Conservation (phyloP, 2,113 vertebrate genomes). For the Pontoporia blainvillei region DNA sequence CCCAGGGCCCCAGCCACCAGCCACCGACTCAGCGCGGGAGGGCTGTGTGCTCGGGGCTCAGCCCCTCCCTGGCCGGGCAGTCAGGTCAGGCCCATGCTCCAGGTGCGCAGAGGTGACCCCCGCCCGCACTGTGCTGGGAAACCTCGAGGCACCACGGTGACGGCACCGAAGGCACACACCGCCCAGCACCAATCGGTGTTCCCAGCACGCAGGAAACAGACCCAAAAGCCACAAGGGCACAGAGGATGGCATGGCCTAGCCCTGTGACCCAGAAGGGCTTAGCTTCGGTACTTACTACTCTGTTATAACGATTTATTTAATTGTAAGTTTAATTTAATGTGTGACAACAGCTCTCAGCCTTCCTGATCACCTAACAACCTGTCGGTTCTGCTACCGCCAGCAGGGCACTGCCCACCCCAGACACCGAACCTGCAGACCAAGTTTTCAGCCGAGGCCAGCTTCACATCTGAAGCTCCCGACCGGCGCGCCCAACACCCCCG, state of each 20-base stretch:
- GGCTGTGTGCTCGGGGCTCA: rapidly evolving
- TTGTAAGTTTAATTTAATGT: not conserved
- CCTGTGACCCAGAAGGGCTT: not conserved
- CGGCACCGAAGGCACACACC: rapidly evolving
- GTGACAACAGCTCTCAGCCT: no score
- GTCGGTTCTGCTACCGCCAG: rapidly evolving
- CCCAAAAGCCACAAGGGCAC: not conserved
- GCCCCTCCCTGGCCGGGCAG: not conserved
- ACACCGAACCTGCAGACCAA: not conserved
- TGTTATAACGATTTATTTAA: no score
- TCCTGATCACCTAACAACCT: not conserved
- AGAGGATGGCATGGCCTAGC: rapidly evolving
- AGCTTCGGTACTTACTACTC: not conserved
- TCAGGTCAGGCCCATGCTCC: not conserved
- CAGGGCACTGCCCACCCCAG: rapidly evolving
- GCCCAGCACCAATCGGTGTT: rapidly evolving
- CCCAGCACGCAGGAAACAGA: rapidly evolving
- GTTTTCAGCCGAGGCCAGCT: not conserved
- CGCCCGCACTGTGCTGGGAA: rapidly evolving
- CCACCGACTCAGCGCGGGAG: rapidly evolving
- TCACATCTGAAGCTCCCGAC: rapidly evolving
- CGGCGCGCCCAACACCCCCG: rapidly evolving
- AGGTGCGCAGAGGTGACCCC: no score
- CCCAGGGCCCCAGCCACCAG: not conserved
- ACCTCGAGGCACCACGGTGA: not conserved